phyloP scores from a whole-genome alignment of 2,113 vertebrate genomes.

The Physeter macrocephalus region DNA sequence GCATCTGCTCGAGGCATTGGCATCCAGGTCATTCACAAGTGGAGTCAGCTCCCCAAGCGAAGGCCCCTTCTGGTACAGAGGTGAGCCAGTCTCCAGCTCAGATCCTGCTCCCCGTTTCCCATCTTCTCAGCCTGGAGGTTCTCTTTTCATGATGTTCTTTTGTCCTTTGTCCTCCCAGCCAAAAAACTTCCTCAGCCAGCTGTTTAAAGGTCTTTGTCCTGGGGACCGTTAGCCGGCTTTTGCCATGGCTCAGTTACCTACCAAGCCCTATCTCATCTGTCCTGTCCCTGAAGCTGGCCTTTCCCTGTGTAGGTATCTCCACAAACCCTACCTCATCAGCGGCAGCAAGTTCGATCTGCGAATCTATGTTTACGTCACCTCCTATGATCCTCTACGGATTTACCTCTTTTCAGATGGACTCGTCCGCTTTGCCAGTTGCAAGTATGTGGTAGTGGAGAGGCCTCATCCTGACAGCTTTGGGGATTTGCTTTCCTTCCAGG shows the following conservation, averaged over 20 bases:
- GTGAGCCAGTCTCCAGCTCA: constrained; percentile 76
- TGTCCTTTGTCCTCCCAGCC: not conserved
- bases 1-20: constrained; percentile 97
- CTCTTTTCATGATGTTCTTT: not conserved
- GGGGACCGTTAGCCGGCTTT: not conserved
- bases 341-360: constrained; percentile 98
- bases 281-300: not conserved
- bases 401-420: constrained; percentile 97
- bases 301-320: constrained; percentile 86
- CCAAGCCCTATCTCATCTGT: not conserved
- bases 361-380: constrained; percentile 96
- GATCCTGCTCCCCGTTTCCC: not conserved
- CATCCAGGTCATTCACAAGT: constrained; percentile 98
- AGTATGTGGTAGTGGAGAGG: constrained; percentile 81
- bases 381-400: constrained; percentile 93
- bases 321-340: constrained; percentile 98
- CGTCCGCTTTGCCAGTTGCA: constrained; percentile 99
- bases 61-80: constrained; percentile 95
- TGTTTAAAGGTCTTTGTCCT: not conserved
- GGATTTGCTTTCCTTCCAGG: not conserved
- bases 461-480: not conserved
- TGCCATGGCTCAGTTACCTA: not conserved
- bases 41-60: constrained; percentile 95
- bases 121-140: not conserved
- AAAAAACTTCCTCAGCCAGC: not conserved